These are phyloP conservation scores for Anabas testudineus DNA, from an alignment of 2,797 vertebrate genomes.

Conservation along the genomic window DNA sequence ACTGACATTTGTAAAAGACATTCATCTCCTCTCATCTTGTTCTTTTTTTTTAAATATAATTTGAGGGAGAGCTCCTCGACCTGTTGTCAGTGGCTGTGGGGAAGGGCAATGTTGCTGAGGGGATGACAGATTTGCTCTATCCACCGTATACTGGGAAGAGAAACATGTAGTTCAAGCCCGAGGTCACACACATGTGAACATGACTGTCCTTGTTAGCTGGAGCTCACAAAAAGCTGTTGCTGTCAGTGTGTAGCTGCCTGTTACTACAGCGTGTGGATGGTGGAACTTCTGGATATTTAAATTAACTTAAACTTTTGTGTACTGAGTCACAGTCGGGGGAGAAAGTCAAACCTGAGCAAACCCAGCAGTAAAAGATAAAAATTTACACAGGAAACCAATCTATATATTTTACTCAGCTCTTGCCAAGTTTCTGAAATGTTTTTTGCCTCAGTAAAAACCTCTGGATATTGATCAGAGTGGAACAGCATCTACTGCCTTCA, in stretches of 20 bases:
- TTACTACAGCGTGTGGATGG: not conserved
- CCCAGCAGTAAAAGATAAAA: constrained; percentile 22
- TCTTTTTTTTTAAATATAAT: constrained; percentile 50
- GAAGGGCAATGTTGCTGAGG: constrained; percentile 41
- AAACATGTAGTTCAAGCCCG: constrained; percentile 48
- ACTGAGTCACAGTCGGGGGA: constrained; percentile 20
- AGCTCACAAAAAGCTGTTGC: constrained; percentile 30
- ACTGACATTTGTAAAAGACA: constrained; percentile 66
- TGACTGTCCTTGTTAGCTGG: constrained; percentile 42
- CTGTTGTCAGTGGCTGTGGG: constrained; percentile 52
- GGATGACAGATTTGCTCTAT: constrained; percentile 35
- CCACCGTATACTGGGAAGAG: constrained; percentile 23
- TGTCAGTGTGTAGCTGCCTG: constrained; percentile 22
- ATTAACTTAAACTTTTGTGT: constrained; percentile 11
- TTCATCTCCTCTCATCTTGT: constrained; percentile 58
- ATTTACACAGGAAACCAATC: constrained; percentile 8
- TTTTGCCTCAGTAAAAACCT: constrained; percentile 3
- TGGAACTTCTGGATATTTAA: constrained; percentile 24
- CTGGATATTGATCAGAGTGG: constrained; percentile 16
- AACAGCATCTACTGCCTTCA: constrained; percentile 12
- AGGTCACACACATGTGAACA: constrained; percentile 37
- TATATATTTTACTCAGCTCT: too few relatives aligned
- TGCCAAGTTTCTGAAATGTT: constrained; percentile 14
- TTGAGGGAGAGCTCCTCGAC: constrained; percentile 39
- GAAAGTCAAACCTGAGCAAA: not conserved